Evolutionary conservation across 2,113 vertebrate genomes (phyloP), one percentile per base, ranked within the genome.

Genomic region (Megalops atlanticus): DNA sequence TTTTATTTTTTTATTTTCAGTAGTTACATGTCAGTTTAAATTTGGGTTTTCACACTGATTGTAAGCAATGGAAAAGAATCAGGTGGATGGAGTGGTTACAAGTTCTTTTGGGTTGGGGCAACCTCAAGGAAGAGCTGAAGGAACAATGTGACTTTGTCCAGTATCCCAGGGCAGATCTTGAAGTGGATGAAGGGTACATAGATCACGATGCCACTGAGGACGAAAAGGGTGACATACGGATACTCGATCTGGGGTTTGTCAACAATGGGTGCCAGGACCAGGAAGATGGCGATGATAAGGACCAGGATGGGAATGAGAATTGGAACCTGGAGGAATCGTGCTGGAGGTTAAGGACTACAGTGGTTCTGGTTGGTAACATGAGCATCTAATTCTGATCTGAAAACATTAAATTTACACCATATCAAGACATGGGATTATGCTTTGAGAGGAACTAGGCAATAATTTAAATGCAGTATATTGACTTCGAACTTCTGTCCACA

Each of bases 41-140:
- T n/a, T n/a, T n/a, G n/a, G n/a, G n/a, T n/a, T n/a, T n/a, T n/a
- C n/a, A n/a, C n/a, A n/a, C n/a, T n/a, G n/a, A n/a, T n/a, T n/a
- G n/a, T n/a, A n/a, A n/a, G n/a, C n/a, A n/a, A n/a, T n/a, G n/a
- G n/a, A n/a, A n/a, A n/a, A n/a, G n/a, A n/a, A n/a, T n/a, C n/a
- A n/a, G 24, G 54, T 4, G 54, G 4, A n/a, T 21, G 24, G 24
- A 14, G 11, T 10, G 16, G 68, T 90, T 78, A 95, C 54, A 94
- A 79, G 77, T 94, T 94, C 86, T 89, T 95, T 5, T 91, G 89
- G 74, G 92, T 90, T 0, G 96, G 95, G 58, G 93, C 94, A 6
- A 97, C 95, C 88, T 98, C 93, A 15, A 98, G 89, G 72, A 98
- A 91, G 68, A 99, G 83, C 89, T 98, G 96, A 76, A 98, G 93